Evolutionary conservation across 2,113 vertebrate species (phyloP).

Genomic region (Pseudorhombus dupliciocellatus): DNA sequence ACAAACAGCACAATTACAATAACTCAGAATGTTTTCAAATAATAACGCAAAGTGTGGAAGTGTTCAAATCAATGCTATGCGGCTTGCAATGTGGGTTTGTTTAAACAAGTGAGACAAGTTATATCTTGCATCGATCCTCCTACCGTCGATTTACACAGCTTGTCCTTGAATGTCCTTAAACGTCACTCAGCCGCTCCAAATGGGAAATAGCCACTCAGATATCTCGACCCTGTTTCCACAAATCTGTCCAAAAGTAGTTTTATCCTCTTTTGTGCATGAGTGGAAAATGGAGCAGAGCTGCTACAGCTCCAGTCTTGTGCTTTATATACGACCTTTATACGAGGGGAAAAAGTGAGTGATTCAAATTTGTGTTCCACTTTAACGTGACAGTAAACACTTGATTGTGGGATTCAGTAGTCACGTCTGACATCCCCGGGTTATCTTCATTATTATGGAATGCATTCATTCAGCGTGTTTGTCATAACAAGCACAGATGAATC

Average conservation of each 20-base stretch:
- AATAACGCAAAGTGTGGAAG: too few relatives aligned
- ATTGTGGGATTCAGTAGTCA: conserved; percentile 9
- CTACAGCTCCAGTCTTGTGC: background rate
- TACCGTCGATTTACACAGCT: background rate
- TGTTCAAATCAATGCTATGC: too few relatives aligned
- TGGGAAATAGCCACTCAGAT: background rate
- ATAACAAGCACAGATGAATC: conserved; percentile 65
- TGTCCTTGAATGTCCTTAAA: background rate
- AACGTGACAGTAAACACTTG: background rate
- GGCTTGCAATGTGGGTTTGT: background rate
- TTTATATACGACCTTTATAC: background rate
- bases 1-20: background rate
- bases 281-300: background rate
- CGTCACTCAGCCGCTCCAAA: background rate
- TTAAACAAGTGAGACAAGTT: background rate
- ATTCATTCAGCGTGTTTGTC: conserved; percentile 59
- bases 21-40: too few relatives aligned
- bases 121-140: background rate
- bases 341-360: background rate
- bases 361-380: background rate
- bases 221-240: background rate
- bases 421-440: conserved; percentile 33
- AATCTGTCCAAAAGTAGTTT: background rate
- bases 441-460: conserved; percentile 64
- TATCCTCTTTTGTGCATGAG: background rate